phyloP scores from a whole-genome alignment of 2,888 invertebrate genomes.

The Monochamus alternatus region DNA sequence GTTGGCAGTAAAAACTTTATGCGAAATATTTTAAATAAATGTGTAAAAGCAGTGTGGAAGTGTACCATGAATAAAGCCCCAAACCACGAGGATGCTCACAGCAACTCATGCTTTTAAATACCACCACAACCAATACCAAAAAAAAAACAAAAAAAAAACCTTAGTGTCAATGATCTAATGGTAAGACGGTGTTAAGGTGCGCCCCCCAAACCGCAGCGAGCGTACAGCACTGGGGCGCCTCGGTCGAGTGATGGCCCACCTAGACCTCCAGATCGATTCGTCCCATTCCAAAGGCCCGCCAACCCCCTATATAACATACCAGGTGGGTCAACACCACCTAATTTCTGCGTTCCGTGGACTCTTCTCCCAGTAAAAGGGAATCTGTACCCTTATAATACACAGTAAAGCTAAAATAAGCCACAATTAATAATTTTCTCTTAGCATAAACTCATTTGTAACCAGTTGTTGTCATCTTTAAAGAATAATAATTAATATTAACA shows the following conservation, averaged over 20 bases:
- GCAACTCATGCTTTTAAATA: constrained; percentile 7
- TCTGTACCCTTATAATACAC: not conserved
- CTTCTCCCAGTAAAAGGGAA: constrained; percentile 30
- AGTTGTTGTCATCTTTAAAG: too few species aligned
- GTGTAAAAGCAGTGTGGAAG: not conserved
- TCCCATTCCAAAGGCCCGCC: constrained; percentile 69
- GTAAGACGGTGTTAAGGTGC: constrained; percentile 65
- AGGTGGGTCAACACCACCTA: constrained; percentile 72
- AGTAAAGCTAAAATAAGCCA: too few species aligned
- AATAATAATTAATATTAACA: too few species aligned
- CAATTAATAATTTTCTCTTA: too few species aligned
- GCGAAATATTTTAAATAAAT: too few species aligned
- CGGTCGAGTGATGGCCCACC: constrained; percentile 69
- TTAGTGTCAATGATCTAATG: constrained; percentile 21
- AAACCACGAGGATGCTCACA: not conserved
- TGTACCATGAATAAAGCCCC: not conserved
- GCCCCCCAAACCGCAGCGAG: constrained; percentile 77
- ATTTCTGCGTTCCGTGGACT: constrained; percentile 32
- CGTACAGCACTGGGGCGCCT: constrained; percentile 71
- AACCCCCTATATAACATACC: constrained; percentile 74
- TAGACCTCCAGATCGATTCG: constrained; percentile 68
- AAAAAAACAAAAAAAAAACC: not conserved
- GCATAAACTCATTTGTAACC: too few species aligned
- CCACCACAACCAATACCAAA: not conserved
- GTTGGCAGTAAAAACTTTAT: too few species aligned